Evolutionary conservation across 2,888 invertebrate species (phyloP), one percentile per base, ranked within the genome.

Genomic region (Leptinotarsa haldemani): DNA sequence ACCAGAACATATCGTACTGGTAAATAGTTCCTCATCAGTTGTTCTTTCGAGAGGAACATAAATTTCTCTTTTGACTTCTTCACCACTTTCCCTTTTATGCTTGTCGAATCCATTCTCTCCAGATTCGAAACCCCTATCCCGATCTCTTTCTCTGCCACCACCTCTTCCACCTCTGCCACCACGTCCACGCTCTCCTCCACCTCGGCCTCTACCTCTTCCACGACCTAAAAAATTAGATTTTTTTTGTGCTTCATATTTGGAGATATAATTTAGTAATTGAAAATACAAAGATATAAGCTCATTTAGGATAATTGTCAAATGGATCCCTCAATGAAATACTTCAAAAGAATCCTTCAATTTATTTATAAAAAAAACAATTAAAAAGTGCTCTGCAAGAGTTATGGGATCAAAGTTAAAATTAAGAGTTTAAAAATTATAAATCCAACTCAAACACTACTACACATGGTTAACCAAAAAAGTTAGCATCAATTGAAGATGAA

Each of bases 41-140:
- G 92, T 90, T 0, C 93, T 91, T 63, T 95, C 95, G 0, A 93
- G 93, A 0, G 97, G 96, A 65, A 93, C 89, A 81, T 94, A 94
- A 30, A 89, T 88, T 75, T 92, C 92, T 2, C 91, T 89, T 69
- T 92, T 92, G 52, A 91, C 90, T 0, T 89, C 88, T 22, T 82
- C 83, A 0, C 77, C 79, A 13, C 73, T 75, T 71, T 74, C 80
- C 9, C 61, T 40, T 18, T 30, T 25, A n/a, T 61, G 18, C 40
- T 61, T 61, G 18, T 61, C 40, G 15, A 30, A 61, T 64, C 68
- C 64, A 40, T 65, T 69, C 15, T 75, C 73, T 18, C 74, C 75
- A 22, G 65, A 47, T 16, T 63, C 76, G 5, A 74, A 79, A 20
- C 80, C 83, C 4, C 80, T 81, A 22, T 73, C 86, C 50, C 85